Evolutionary conservation across 2,888 invertebrate species (phyloP).

Genomic region (Drosophila quinaria): DNA sequence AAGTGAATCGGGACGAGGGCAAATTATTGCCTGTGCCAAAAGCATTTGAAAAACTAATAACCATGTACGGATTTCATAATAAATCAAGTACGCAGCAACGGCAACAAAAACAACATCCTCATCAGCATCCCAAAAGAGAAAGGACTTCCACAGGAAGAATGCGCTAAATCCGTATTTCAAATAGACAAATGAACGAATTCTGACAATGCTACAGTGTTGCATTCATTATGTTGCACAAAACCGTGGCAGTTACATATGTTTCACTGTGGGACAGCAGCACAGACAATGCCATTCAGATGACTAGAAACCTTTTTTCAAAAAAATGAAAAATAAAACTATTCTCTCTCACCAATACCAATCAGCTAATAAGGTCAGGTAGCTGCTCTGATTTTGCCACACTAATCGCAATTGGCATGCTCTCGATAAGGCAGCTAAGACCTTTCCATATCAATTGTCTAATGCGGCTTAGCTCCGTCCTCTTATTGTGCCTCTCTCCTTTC

Average conservation of each 20-base stretch:
- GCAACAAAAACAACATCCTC: constrained; percentile 29
- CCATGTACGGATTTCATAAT: constrained; percentile 80
- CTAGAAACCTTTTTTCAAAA: constrained; percentile 5
- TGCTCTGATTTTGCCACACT: constrained; percentile 27
- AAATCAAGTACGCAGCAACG: constrained; percentile 65
- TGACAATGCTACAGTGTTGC: constrained; percentile 36
- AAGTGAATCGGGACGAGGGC: constrained; percentile 4
- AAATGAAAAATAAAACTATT: not conserved
- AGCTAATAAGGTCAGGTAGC: constrained; percentile 56
- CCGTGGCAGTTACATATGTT: constrained; percentile 65
- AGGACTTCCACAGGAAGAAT: constrained; percentile 15
- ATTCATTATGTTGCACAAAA: constrained; percentile 54
- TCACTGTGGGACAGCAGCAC: constrained; percentile 42
- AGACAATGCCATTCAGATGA: constrained; percentile 29
- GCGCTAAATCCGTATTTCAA: constrained; percentile 59
- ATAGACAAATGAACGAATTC: constrained; percentile 57
- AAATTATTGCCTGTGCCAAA: constrained; percentile 71
- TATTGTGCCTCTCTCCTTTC: not conserved
- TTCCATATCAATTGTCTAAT: constrained; percentile 54
- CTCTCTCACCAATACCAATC: constrained; percentile 35
- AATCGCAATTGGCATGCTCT: constrained; percentile 47
- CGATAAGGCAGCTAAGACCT: constrained; percentile 27
- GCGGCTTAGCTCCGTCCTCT: constrained; percentile 33
- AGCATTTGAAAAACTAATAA: constrained; percentile 75
- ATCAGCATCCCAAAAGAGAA: constrained; percentile 27